Percentiles rank a stretch among this genome's conserved stretches.
These are phyloP conservation scores for Irena cyanogastra DNA, from an alignment of 2,113 vertebrate species.

Conservation along the genomic window DNA sequence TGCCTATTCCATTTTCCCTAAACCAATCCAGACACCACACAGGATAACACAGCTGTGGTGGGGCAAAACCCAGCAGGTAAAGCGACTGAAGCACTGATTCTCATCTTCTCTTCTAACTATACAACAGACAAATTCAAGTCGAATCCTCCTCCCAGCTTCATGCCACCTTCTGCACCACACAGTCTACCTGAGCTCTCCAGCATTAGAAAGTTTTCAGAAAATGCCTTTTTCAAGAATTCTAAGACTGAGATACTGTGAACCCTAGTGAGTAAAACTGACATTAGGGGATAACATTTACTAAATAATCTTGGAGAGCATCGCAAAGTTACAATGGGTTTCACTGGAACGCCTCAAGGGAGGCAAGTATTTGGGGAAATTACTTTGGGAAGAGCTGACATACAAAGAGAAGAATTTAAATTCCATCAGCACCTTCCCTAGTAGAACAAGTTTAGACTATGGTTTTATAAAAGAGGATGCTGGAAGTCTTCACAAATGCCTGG, in stretches of 20 bases:
- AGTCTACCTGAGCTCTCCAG: not conserved
- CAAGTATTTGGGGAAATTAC: not conserved
- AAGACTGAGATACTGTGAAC: not conserved
- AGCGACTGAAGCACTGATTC: not conserved
- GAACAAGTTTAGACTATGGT: constrained; percentile 1
- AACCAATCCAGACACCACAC: not conserved
- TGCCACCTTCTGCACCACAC: not conserved
- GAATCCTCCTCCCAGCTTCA: not conserved
- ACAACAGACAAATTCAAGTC: not conserved
- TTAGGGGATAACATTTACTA: not conserved
- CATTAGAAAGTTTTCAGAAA: not conserved
- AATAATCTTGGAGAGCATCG: not conserved
- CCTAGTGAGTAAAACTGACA: not conserved
- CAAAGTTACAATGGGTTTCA: not conserved
- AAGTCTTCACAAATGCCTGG: not conserved
- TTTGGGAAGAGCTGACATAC: not conserved
- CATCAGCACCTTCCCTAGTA: not conserved
- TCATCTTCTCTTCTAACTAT: not conserved
- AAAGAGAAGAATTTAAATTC: not conserved
- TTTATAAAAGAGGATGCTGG: not conserved
- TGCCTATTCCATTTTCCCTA: not conserved
- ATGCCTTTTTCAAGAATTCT: not conserved
- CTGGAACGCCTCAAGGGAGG: not conserved
- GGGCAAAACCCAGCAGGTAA: not conserved
- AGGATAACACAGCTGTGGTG: not conserved